Conservation (phyloP, 2,113 vertebrate species). For the Trichechus manatus region DNA sequence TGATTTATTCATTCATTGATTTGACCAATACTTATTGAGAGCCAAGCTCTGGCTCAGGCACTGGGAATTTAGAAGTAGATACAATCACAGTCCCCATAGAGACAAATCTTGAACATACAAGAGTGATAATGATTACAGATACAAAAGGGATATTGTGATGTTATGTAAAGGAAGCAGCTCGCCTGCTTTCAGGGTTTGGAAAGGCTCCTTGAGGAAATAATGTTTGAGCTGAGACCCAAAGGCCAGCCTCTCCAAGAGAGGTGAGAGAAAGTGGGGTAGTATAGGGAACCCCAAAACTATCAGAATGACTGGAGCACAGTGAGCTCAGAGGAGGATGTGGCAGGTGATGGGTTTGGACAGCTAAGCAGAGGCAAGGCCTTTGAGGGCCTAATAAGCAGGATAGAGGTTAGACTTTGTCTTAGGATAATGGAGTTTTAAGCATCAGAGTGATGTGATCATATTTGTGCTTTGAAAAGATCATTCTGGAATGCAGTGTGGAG, state of each 20-base stretch:
- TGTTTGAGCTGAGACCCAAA: background rate
- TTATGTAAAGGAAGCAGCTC: background rate
- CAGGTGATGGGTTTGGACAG: background rate
- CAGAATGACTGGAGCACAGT: background rate
- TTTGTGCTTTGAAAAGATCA: background rate
- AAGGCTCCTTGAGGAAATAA: background rate
- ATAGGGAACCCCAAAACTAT: background rate
- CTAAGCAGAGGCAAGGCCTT: background rate
- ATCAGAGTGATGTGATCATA: background rate
- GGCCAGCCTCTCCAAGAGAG: background rate
- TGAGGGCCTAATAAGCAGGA: background rate
- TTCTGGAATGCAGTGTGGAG: background rate
- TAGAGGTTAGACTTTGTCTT: background rate
- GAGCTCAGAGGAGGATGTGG: background rate
- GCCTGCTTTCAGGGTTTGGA: background rate
- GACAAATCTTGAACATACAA: background rate
- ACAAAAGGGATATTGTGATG: background rate
- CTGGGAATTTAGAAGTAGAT: background rate
- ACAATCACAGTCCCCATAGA: background rate
- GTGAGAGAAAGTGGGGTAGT: background rate
- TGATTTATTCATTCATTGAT: background rate
- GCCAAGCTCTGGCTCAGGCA: background rate
- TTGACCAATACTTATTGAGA: conserved; percentile 15
- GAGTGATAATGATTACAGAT: background rate
- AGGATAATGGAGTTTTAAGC: background rate